phyloP scores from a whole-genome alignment of 2,113 vertebrate genomes.

The Peromyscus maniculatus region DNA sequence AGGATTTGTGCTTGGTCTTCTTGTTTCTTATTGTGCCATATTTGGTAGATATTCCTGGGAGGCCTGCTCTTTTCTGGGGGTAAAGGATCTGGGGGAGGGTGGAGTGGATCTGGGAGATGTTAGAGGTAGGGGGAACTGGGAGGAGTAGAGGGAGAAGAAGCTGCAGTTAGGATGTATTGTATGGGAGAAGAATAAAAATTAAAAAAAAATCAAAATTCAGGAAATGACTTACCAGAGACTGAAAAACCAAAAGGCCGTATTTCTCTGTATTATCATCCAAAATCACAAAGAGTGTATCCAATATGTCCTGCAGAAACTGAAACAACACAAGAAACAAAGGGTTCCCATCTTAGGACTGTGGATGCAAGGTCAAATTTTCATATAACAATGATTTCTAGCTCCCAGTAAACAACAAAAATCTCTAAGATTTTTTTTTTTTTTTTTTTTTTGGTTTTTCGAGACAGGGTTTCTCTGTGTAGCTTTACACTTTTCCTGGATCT shows the following conservation, averaged over 20 bases:
- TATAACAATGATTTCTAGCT: background rate
- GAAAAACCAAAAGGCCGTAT: conserved; percentile 96
- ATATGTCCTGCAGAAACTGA: conserved; percentile 96
- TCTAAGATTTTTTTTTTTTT: background rate
- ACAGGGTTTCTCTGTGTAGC: too few relatives aligned
- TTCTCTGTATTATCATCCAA: conserved; percentile 99
- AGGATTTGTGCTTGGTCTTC: background rate
- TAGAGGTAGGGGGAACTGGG: background rate
- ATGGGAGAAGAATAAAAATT: background rate
- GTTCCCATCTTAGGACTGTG: background rate
- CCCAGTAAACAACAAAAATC: conserved; percentile 14
- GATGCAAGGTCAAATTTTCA: background rate
- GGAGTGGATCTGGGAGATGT: background rate
- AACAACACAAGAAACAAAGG: conserved; percentile 70
- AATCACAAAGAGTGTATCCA: conserved; percentile 96
- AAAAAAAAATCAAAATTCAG: conserved; percentile 1
- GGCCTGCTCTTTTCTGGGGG: background rate
- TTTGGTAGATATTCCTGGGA: background rate
- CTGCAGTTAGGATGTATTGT: background rate
- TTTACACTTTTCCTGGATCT: too few relatives aligned
- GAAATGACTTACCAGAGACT: conserved; percentile 93
- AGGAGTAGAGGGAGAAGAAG: background rate
- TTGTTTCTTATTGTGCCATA: background rate
- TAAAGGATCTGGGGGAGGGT: background rate
- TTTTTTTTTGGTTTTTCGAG: too few relatives aligned